Base-by-base conservation (phyloP, 2,113 vertebrate genomes). In the Pseudorectes ferrugineus region DNA sequence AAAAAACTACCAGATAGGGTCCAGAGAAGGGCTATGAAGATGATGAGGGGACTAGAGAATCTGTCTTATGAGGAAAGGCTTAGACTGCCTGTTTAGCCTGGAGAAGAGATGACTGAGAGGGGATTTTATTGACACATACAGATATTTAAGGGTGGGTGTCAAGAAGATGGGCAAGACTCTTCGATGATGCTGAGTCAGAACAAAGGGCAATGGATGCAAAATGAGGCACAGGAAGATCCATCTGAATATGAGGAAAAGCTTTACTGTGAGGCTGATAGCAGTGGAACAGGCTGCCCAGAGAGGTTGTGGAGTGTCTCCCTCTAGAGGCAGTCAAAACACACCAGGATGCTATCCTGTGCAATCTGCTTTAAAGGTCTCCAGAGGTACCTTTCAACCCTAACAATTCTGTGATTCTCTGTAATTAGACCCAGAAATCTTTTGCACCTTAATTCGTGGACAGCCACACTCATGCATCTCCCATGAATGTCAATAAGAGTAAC, bases 101-200 rank as follows among this genome's bases (percentile, higher is more conserved):
- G 14, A 61, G 25, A 48, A 48, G 40, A 46, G 11, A 59, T 14
- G 14, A 54, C n/a, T 42, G 40, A 54, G 62, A 61, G 54, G 25
- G 8, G 8, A 42, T 54, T 52, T 75, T 68, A 54, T 22, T 1
- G 5, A 31, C 5, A 9, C 28, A 26, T 22, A 46, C 25, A 54
- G 54, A 42, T 61, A 61, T 54, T 68, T 31, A 54, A 61, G 8
- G n/a, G 10, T 0, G 0, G 6, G 6, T 26, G 11, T 40, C 25
- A 40, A 31, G 29, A 42, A 14, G 21, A 46, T 68, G 17, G 16
- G 29, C 0, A 1, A 67, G n/a, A 52, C 9, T 38, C 6, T 46
- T 48, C 3, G 5, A 2, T 23, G 25, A 28, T 42, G 14, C 25
- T 62, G 13, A 35, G 21, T 33, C 46, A 68, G 46, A 52, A 20